Base-by-base conservation (phyloP, 1,140 invertebrate species). In the Neelides sp. region DNA sequence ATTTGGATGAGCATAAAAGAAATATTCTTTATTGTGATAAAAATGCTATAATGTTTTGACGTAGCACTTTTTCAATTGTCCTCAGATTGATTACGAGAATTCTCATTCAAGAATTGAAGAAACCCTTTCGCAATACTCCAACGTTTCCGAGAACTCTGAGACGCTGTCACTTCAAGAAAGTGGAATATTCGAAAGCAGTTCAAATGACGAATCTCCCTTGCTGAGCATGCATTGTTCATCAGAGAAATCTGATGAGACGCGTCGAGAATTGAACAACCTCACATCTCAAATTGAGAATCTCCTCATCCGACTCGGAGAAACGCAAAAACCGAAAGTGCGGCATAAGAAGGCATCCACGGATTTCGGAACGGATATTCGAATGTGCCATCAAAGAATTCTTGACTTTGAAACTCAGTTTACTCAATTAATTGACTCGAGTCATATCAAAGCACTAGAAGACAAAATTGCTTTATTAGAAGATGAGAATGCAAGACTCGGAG, bases 401-500 rank as follows among this genome's bases (percentile, higher is more conserved):
- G 54, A 61, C 40, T 58, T 63, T 45, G 57, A 59, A 39, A 17
- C 42, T 15, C 36, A 49, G 13, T 47, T 63, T 1, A 45, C 45
- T 13, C 51, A 59, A 41, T 53, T 58, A 28, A 40, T 48, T 22
- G 53, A 61, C 27, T 45, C 53, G 35, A 50, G 30, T 15, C 59
- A 66, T 47, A 65, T 73, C 2, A 68, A 75, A 66, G 70, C 74
- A 40, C 63, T 78, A 28, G 68, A 70, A 60, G 66, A 69, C 40
- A 69, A 76, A 37, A 67, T 77, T 17, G 63, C 68, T 49, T 65
- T 69, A 53, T 68, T 78, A 44, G 65, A 72, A 55, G 69, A 73
- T 8, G 75, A 78, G 56, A 78, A 77, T 66, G 67, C 70, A 22
- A 64, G 68, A 55, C 61, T 78, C 55, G 76, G 78, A 60, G 77